Percentiles rank a stretch among this genome's conserved stretches.
phyloP scores from a whole-genome alignment of 2,113 vertebrate species.

The Rhea americana region DNA sequence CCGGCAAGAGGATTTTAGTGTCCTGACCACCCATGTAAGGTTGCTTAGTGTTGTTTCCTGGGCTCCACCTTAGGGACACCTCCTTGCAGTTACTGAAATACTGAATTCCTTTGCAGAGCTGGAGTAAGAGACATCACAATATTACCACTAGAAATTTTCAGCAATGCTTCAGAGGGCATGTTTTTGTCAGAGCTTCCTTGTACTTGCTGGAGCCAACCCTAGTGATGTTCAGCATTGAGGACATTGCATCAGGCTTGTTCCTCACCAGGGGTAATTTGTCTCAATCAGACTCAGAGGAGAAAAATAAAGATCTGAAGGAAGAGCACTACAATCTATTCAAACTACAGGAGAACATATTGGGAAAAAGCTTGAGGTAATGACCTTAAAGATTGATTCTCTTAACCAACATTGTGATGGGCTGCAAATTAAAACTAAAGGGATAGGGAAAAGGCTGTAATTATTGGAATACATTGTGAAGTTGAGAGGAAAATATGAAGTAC shows the following conservation, averaged over 20 bases:
- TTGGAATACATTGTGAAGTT: conserved; percentile 7
- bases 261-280: conserved; percentile 1
- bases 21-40: fast-evolving
- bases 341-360: conserved; percentile 49
- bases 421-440: conserved; percentile 52
- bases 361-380: conserved; percentile 54
- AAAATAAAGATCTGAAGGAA: conserved; percentile 48
- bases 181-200: not conserved
- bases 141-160: not conserved
- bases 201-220: fast-evolving
- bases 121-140: not conserved
- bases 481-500: not conserved
- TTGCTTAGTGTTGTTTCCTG: not conserved
- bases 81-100: not conserved
- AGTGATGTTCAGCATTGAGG: not conserved
- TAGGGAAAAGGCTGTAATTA: conserved; percentile 15
- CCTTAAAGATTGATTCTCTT: conserved; percentile 62
- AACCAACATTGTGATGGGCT: conserved; percentile 26
- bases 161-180: fast-evolving
- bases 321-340: conserved; percentile 47
- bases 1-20: not conserved
- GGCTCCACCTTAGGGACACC: not conserved
- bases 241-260: not conserved
- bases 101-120: fast-evolving
- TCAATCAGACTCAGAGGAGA: conserved; percentile 29